Evolutionary conservation across 2,797 vertebrate genomes (phyloP).

Genomic region (Setipinna tenuifilis): DNA sequence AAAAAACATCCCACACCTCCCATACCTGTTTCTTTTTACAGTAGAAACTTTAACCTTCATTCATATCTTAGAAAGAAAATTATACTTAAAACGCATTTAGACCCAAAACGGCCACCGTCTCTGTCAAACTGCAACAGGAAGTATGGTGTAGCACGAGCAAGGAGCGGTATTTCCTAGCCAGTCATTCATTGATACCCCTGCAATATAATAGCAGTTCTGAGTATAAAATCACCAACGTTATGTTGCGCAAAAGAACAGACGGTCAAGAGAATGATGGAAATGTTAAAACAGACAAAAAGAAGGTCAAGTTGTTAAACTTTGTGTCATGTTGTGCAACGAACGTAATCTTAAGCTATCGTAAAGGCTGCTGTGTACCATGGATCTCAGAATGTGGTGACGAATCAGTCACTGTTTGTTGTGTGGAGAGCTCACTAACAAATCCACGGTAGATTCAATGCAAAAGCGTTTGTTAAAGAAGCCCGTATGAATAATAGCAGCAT

Average conservation of each 20-base stretch:
- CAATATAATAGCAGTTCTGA: not conserved
- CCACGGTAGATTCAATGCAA: not conserved
- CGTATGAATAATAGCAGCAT: no score
- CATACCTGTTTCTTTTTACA: no score
- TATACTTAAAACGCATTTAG: constrained; percentile 37
- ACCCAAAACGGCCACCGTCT: constrained; percentile 35
- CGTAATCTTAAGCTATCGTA: not conserved
- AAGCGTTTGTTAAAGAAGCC: not conserved
- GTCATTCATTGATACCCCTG: constrained; percentile 8
- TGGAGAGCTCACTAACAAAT: not conserved
- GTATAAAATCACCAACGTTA: constrained; percentile 27
- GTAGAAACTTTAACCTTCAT: not conserved
- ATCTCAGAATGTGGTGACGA: not conserved
- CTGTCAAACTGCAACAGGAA: constrained; percentile 23
- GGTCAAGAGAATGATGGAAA: constrained; percentile 54
- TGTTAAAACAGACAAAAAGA: constrained; percentile 55
- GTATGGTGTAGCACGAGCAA: constrained; percentile 10
- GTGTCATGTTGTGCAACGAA: not conserved
- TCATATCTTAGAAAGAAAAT: not conserved
- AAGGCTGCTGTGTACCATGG: not conserved
- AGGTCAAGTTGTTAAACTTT: constrained; percentile 39
- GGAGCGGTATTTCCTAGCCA: not conserved
- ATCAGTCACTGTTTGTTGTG: not conserved
- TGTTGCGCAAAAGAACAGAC: constrained; percentile 67
- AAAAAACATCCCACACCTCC: no score